Conservation (phyloP, 2,888 invertebrate species). For the Epirrita christyi region DNA sequence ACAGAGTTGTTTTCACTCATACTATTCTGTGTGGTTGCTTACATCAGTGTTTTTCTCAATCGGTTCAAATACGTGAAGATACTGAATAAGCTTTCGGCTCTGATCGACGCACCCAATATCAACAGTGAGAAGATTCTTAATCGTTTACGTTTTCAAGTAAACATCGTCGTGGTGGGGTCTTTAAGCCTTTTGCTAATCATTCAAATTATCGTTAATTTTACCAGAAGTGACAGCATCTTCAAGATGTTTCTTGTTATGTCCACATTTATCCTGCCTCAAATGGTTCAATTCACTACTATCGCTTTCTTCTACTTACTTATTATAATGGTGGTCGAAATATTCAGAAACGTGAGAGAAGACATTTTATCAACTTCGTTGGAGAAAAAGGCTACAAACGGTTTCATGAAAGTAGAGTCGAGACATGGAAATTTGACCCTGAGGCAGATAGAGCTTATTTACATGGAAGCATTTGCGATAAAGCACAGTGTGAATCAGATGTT, state of each 20-base stretch:
- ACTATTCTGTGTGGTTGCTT: conserved; percentile 52
- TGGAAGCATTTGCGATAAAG: conserved; percentile 57
- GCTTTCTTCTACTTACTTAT: conserved; percentile 60
- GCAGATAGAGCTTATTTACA: conserved; percentile 58
- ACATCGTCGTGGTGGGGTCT: conserved; percentile 40
- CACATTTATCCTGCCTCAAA: conserved; percentile 63
- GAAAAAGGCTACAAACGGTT: conserved; percentile 37
- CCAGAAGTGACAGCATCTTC: conserved; percentile 57
- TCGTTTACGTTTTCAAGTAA: conserved; percentile 50
- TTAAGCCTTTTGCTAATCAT: conserved; percentile 44
- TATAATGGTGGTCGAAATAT: conserved; percentile 52
- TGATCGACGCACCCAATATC: conserved; percentile 45
- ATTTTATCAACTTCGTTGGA: conserved; percentile 34
- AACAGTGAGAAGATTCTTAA: conserved; percentile 45
- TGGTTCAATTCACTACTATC: conserved; percentile 60
- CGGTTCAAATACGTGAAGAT: conserved; percentile 58
- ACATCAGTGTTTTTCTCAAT: conserved; percentile 55
- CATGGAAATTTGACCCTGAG: conserved; percentile 47
- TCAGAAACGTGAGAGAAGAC: conserved; percentile 54
- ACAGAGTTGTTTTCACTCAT: conserved; percentile 54
- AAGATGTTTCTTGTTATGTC: conserved; percentile 60
- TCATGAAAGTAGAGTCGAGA: conserved; percentile 45
- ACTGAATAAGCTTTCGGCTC: conserved; percentile 55
- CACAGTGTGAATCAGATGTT: conserved; percentile 59
- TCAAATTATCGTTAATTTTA: conserved; percentile 58